Base-by-base conservation (phyloP, 2,797 vertebrate species). In the Staurois parvus region DNA sequence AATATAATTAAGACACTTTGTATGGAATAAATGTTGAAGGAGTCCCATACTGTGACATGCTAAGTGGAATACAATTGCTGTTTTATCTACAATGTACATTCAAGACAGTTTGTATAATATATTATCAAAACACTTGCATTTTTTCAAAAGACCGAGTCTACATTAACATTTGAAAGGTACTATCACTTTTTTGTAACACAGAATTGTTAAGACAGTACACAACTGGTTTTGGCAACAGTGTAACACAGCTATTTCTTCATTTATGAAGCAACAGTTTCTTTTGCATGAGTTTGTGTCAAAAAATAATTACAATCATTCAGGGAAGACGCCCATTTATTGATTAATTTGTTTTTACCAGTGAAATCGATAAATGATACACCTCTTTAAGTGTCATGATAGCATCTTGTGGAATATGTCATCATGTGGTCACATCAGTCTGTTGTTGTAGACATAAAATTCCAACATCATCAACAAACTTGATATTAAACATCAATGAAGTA, bases 241-340 rank as follows among this genome's bases (percentile, higher is more conserved):
- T 72, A 67, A 87, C 75, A 83, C 74, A 79, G 62, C 62, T 56
- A 84, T 79, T 73, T 79, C 77, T 72, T 83, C 56, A 73, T 74
- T 64, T 48, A 70, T 74, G 7, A 86, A 87, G 45, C 67, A 59
- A 78, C 75, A 83, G 52, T 78, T 77, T 74, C 30, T 72, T 73
- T 78, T 75, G 59, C 69, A 83, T 83, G 69, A 74, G 40, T 77
- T 66, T 66, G 64, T 81, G 79, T 82, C 79, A 66, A 79, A 79
- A 37, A 82, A 86, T 79, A 72, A 83, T 70, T 86, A 79, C 80
- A 87, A 75, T 87, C 85, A 79, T 79, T 68, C 56, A 21, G 81
- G 81, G 70, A 87, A 87, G 85, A 84, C 74, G 76, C 81, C 81
- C 81, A 87, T 87, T 83, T 87, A 84, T 79, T 79, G n/a, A 59